Evolutionary conservation across 2,797 vertebrate species (phyloP), one percentile per base, ranked within the genome.

Genomic region (Ibycter americanus): DNA sequence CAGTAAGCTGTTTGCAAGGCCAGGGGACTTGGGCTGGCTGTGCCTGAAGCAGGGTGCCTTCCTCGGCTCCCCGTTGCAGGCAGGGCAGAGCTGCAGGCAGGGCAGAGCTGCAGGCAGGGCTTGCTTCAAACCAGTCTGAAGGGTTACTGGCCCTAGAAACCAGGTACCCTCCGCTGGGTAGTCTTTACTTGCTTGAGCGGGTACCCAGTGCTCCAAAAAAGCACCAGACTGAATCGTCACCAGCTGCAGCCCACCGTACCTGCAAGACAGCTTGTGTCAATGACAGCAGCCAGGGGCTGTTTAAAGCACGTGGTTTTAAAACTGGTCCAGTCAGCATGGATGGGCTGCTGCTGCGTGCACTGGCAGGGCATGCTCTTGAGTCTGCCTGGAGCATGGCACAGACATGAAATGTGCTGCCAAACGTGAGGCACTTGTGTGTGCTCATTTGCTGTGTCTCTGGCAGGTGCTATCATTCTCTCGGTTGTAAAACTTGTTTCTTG

Each of bases 191-290:
- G 62, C 49, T 63, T 34, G 34, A 42, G 12, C n/a, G 85, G 76
- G 44, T 10, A 36, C 3, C 38, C 18, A 12, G 16, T 80, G 40
- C 15, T 51, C 20, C 44, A 29, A 23, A 20, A 46, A 76, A 46
- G 12, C 27, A 65, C 9, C 51, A 25, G 51, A 22, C 56, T 1
- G 2, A 40, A 58, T 49, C 15, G 6, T 14, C 63, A 55, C 40
- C 56, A 61, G 26, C 34, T 0, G 0, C 49, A 44, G 17, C 4
- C 21, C 22, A 3, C 29, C 10, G 3, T 18, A 7, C 23, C 78
- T 49, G 21, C 27, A 19, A 67, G n/a, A 11, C 5, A 47, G 8
- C 6, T 26, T 3, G 1, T 13, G 59, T n/a, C 51, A 49, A 1
- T 25, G 58, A 16, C 34, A 61, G 63, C 46, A 61, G 68, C 29